A percentile compares a stretch with the other conserved stretches of the same genome.
These are phyloP conservation scores for Rhabdophis nuchalis DNA, from an alignment of 2,797 vertebrate genomes.

Conservation along the genomic window DNA sequence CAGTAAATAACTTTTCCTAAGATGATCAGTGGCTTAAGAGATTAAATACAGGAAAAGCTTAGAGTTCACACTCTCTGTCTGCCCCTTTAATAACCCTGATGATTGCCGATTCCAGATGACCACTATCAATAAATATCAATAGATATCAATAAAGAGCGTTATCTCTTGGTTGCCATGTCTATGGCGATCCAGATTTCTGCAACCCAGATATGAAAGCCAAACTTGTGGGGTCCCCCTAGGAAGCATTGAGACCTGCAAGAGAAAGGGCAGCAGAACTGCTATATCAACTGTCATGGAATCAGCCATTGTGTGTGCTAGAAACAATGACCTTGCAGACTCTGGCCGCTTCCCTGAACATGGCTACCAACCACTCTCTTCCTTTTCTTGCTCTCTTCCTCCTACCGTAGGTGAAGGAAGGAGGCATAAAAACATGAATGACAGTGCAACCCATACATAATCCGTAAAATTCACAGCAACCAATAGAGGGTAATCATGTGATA, in stretches of 20 bases:
- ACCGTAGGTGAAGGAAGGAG: background rate
- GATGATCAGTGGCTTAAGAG: conserved; percentile 29
- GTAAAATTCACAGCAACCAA: background rate
- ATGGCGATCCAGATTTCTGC: background rate
- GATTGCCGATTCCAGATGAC: background rate
- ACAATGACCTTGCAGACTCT: background rate
- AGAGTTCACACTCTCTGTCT: background rate
- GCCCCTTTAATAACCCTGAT: background rate
- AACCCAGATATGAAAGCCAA: background rate
- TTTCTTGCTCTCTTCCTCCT: background rate
- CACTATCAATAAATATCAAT: background rate
- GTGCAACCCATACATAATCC: background rate
- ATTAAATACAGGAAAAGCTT: background rate
- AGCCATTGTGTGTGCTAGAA: background rate
- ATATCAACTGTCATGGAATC: background rate
- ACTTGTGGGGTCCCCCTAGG: background rate
- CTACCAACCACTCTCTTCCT: background rate
- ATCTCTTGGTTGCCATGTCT: background rate
- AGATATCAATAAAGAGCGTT: background rate
- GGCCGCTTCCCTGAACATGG: background rate
- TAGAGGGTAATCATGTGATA: background rate
- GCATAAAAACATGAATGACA: background rate
- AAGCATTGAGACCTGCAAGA: background rate
- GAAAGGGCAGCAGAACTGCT: background rate
- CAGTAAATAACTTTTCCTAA: conserved; percentile 70